These are phyloP conservation scores for Anoplopoma fimbria DNA, from an alignment of 2,113 vertebrate species.

Conservation along the genomic window DNA sequence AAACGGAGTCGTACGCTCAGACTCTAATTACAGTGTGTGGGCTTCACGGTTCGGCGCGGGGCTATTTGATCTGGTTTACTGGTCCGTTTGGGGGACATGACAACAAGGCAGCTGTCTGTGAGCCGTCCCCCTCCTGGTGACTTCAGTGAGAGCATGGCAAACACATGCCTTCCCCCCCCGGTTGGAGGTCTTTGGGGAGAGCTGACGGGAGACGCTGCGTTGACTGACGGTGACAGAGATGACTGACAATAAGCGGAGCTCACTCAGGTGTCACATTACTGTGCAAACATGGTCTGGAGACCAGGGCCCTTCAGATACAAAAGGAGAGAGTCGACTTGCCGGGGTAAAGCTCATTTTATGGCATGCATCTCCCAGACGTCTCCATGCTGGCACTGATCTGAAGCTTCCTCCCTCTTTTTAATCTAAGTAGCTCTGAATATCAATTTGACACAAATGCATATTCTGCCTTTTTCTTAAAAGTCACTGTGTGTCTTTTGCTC, in stretches of 20 bases:
- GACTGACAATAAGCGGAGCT: constrained; percentile 40
- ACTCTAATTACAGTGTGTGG: constrained; percentile 57
- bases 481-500: constrained; percentile 29
- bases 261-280: constrained; percentile 67
- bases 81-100: constrained; percentile 64
- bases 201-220: constrained; percentile 21
- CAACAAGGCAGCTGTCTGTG: constrained; percentile 68
- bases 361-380: background rate
- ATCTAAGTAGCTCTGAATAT: background rate
- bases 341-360: background rate
- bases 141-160: constrained; percentile 67
- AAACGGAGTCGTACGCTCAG: constrained; percentile 46
- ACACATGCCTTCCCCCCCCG: constrained; percentile 40
- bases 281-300: constrained; percentile 62
- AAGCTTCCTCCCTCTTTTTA: constrained; percentile 8
- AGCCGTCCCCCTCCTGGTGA: constrained; percentile 42
- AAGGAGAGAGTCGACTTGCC: background rate
- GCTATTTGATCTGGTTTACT: constrained; percentile 63
- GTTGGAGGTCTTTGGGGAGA: background rate
- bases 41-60: constrained; percentile 45
- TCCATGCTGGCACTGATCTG: background rate
- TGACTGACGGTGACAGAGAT: constrained; percentile 65
- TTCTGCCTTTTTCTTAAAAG: constrained; percentile 5
- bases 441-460: background rate
- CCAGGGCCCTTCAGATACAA: constrained; percentile 57